Conservation (phyloP, 1,140 invertebrate species). For the Phymorhynchus buccinoides region DNA sequence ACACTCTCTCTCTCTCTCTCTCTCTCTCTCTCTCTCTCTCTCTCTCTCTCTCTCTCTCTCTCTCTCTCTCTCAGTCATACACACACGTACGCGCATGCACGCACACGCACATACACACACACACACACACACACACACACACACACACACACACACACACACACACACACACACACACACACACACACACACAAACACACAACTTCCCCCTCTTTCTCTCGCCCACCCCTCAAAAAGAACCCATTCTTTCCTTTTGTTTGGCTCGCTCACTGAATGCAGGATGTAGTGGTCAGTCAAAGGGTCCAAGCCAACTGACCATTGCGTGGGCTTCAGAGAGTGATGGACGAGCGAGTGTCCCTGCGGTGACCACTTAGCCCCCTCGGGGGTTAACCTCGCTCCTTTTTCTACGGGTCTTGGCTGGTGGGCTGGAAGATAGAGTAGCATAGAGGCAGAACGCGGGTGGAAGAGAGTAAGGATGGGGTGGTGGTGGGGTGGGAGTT, state of each 20-base stretch:
- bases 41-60: too few relatives aligned
- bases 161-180: not conserved
- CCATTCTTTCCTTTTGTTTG: not conserved
- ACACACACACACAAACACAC: not conserved
- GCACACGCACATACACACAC: not conserved
- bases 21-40: too few relatives aligned
- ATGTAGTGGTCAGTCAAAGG: not conserved
- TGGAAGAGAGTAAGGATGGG: too few relatives aligned
- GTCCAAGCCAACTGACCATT: slow-evolving; percentile 11
- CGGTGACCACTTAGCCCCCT: slow-evolving; percentile 29
- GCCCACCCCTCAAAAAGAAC: not conserved
- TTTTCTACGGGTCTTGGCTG: not conserved
- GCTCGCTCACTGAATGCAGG: not conserved
- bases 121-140: not conserved
- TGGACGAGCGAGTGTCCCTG: slow-evolving; percentile 13
- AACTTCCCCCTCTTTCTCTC: not conserved
- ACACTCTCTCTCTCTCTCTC: too few relatives aligned
- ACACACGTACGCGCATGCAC: not conserved
- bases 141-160: slow-evolving; percentile 27
- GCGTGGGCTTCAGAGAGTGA: slow-evolving; percentile 26
- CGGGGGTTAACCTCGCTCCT: not conserved
- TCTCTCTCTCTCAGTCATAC: too few relatives aligned
- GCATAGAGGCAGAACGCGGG: too few relatives aligned
- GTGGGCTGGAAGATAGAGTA: not conserved
- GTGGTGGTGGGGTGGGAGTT: not conserved